phyloP scores from a whole-genome alignment of 1,140 invertebrate species.

The Cherax quadricarinatus region DNA sequence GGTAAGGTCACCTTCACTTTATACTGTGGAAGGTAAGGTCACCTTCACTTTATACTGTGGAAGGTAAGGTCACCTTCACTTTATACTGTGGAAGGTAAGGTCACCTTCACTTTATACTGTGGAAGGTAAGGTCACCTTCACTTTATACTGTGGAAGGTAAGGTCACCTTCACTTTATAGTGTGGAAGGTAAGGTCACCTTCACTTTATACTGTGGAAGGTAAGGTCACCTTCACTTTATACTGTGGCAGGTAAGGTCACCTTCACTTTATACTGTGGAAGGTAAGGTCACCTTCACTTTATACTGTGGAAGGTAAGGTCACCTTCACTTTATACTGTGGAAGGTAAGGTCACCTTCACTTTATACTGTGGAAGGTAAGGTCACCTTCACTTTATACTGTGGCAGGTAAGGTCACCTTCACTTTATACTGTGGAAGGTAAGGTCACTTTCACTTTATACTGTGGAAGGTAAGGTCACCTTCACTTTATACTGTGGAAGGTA shows the following conservation, averaged over 20 bases:
- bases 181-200: neutral
- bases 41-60: neutral
- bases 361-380: neutral
- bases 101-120: neutral
- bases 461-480: neutral
- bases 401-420: neutral
- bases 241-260: neutral
- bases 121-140: neutral
- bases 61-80: neutral
- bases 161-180: neutral
- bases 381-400: neutral
- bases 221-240: neutral
- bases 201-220: slow-evolving; percentile 2
- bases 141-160: slow-evolving; percentile 1
- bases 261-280: neutral
- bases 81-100: neutral
- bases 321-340: neutral
- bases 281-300: neutral
- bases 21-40: neutral
- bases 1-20: neutral
- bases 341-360: neutral
- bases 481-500: neutral
- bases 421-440: slow-evolving; percentile 1
- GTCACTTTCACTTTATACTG: neutral
- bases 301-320: neutral